Percentiles rank a stretch among this genome's conserved stretches.
Evolutionary conservation across 2,888 invertebrate genomes (phyloP).

Genomic region (Philereme vetulata): DNA sequence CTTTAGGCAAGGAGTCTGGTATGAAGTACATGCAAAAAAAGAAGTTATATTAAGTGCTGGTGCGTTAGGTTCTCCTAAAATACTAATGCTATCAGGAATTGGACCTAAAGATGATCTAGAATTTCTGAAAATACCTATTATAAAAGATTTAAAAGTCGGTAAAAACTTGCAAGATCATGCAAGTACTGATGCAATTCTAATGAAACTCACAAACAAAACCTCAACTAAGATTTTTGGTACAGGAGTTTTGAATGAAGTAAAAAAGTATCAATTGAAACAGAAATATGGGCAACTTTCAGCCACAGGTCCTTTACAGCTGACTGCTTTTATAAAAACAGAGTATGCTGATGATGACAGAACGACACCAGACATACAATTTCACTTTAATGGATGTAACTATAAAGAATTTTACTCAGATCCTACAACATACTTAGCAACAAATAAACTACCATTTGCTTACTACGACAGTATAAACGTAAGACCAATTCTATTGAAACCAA

Average conservation of each 20-base stretch:
- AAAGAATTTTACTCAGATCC: constrained; percentile 84
- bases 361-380: constrained; percentile 87
- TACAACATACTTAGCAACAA: constrained; percentile 67
- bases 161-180: constrained; percentile 89
- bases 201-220: constrained; percentile 79
- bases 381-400: constrained; percentile 82
- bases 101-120: constrained; percentile 81
- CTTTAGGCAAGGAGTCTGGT: constrained; percentile 46
- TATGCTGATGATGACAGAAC: constrained; percentile 76
- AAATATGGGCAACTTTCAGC: constrained; percentile 74
- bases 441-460: constrained; percentile 80
- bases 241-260: constrained; percentile 61
- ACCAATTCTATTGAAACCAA: constrained; percentile 84
- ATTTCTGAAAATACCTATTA: constrained; percentile 73
- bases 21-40: constrained; percentile 68
- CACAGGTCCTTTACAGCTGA: constrained; percentile 81
- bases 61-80: constrained; percentile 83
- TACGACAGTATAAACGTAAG: constrained; percentile 85
- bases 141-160: constrained; percentile 87
- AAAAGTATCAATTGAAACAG: constrained; percentile 58
- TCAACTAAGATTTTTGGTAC: constrained; percentile 67
- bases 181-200: constrained; percentile 77
- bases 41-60: constrained; percentile 86
- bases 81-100: constrained; percentile 86
- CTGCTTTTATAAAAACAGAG: constrained; percentile 83